Evolutionary conservation across 2,888 invertebrate genomes (phyloP), one percentile per base, ranked within the genome.

Genomic region (Morpho deidamia): DNA sequence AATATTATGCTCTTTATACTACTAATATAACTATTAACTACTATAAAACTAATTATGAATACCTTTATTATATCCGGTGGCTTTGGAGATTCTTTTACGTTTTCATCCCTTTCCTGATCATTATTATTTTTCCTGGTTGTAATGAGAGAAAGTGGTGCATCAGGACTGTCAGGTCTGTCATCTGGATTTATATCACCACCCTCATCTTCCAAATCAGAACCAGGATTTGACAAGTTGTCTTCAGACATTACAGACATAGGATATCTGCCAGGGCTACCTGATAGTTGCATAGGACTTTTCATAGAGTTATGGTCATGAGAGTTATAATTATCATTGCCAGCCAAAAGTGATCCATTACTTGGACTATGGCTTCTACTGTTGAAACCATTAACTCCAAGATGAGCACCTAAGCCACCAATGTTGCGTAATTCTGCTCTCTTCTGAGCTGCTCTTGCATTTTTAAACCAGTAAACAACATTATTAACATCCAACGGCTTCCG

Each of bases 391-490:
- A 92, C 83, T 8, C 91, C 91, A 65, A 91, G 84, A 72, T 89
- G 94, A 70, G 87, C 93, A 53, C 89, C 83, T 47, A 89, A 63
- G 47, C 94, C 91, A 53, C 91, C 86, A 64, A 92, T 90, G 74
- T 92, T 90, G 61, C 95, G 90, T 70, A 95, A 90, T 84, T 97
- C 97, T 2, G 97, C 97, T 41, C 98, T 91, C 73, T 98, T 97
- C 76, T 97, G 96, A 1, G 98, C 98, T 1, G 99, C 99, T 49
- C 99, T 92, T 0, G 99, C 98, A 76, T 99, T 99, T 80, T 99
- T 98, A 85, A 99, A 99, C 97, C 97, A 97, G 72, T 97, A 97
- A 11, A 98, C 97, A 11, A 98, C 97, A 75, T 98, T 98, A 74
- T 97, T 97, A 5, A 98, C 95, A 81, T 99, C 98, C 50, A 99